Evolutionary conservation across 92 coral and sea anemone genomes (phyloP).

Genomic region (Pocillopora grandis): DNA sequence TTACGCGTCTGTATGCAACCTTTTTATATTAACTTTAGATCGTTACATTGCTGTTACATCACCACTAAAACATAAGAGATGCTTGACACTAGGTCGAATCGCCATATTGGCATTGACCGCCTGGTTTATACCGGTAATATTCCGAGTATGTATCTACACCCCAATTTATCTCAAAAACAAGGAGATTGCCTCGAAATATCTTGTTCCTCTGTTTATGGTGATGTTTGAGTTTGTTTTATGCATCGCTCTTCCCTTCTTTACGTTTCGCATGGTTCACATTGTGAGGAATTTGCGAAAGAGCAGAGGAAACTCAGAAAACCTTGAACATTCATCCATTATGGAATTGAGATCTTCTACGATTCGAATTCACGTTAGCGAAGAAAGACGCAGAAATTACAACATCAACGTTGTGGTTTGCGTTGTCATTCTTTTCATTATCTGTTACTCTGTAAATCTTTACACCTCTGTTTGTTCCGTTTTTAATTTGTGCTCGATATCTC

Average conservation of each 20-base stretch:
- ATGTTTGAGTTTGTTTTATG: conserved; percentile 9
- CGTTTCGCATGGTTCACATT: conserved; percentile 13
- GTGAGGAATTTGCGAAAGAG: not conserved
- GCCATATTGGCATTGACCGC: conserved; percentile 12
- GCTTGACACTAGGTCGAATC: not conserved
- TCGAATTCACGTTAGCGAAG: conserved; percentile 8
- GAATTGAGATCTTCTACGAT: not conserved
- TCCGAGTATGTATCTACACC: conserved; percentile 1
- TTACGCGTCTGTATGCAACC: conserved; percentile 14
- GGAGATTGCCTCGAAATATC: conserved; percentile 10
- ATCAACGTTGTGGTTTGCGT: not conserved
- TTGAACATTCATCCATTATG: not conserved
- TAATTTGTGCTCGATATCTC: not conserved
- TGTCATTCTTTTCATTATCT: not conserved
- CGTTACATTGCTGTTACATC: conserved; percentile 14
- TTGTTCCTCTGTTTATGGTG: conserved; percentile 15
- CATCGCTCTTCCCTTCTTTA: not conserved
- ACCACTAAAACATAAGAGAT: conserved; percentile 7
- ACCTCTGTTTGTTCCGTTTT: conserved; percentile 3
- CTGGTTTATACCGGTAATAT: conserved; percentile 11
- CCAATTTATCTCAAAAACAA: not conserved
- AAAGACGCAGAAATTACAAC: not conserved
- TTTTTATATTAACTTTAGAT: conserved; percentile 10
- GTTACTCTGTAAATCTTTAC: conserved; percentile 1
- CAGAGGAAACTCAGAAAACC: not conserved